Base-by-base conservation (phyloP, 2,888 invertebrate species). In the Calameuta filiformis region DNA sequence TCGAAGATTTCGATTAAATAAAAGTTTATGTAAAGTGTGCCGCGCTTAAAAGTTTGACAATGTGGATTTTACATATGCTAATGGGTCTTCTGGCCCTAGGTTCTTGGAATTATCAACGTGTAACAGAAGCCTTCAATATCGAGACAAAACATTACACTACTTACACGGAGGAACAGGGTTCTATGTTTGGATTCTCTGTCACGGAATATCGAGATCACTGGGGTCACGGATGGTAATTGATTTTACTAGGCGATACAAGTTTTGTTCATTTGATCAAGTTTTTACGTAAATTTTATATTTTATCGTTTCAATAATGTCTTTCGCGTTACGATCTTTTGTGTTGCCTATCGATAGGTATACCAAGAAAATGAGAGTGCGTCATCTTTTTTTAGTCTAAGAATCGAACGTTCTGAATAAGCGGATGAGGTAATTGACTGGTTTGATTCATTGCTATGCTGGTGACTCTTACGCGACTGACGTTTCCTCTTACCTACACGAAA, bases 131-230 rank as follows among this genome's bases (percentile, higher is more conserved):
- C 31, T 91, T 90, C 79, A 91, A 91, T 79, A 83, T 91, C 71
- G 91, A 91, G 80, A 89, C 89, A 31, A 88, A 85, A 79, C 88
- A 91, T 76, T 91, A 89, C 75, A 86, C 91, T 33, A 82, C 87
- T 79, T 90, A 90, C 78, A 85, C 79, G 69, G 88, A 89, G 68
- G 81, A 79, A 15, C 76, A 37, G 0, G 77, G 76, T 23, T 90
- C 89, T 73, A 91, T 91, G 91, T 91, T 91, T 77, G 91, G 91
- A 71, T 91, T 90, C 79, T 87, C 91, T 1, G 90, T 91, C 34
- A 87, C 90, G 15, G 87, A 87, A 77, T 89, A 91, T 56, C 56
- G 23, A 23, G 23, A 56, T 56, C 0, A 9, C 6, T 2, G 9
- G 56, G 23, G 56, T 56, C 0, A 2, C 9, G 56, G 23, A 56